Conservation (phyloP, 2,888 invertebrate species). For the Phaonia tiefii region DNA sequence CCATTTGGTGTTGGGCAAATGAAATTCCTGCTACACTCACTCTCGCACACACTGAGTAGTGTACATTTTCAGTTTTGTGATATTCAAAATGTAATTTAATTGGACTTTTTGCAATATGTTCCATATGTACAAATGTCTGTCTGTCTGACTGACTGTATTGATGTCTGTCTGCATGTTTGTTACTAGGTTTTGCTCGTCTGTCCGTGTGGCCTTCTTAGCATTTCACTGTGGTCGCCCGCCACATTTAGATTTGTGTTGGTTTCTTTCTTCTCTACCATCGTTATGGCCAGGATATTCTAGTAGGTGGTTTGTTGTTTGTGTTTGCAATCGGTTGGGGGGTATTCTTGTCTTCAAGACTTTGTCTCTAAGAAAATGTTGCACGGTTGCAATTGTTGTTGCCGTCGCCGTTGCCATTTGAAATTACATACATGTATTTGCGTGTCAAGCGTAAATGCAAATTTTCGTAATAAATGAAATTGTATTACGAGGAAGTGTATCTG, state of each 20-base stretch:
- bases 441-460: conserved; percentile 42
- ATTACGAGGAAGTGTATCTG: conserved; percentile 28
- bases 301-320: too few relatives aligned
- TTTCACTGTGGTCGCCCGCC: conserved; percentile 40
- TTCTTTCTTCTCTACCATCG: neutral
- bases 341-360: conserved; percentile 13
- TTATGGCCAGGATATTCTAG: neutral
- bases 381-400: conserved; percentile 38
- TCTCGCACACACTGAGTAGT: too few relatives aligned
- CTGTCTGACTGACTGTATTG: conserved; percentile 54
- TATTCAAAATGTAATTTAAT: conserved; percentile 65
- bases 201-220: conserved; percentile 22
- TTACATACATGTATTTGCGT: conserved; percentile 50
- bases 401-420: conserved; percentile 7
- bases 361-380: conserved; percentile 27
- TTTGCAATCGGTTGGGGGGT: neutral
- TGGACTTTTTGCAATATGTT: conserved; percentile 53
- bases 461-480: conserved; percentile 41
- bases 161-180: conserved; percentile 33
- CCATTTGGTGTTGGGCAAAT: conserved; percentile 63
- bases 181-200: conserved; percentile 26
- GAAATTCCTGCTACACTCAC: conserved; percentile 28
- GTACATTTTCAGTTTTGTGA: conserved; percentile 58
- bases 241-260: conserved; percentile 16
- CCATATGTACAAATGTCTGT: neutral